phyloP scores from a whole-genome alignment of 1,140 invertebrate species.

The Eumeta japonica region DNA sequence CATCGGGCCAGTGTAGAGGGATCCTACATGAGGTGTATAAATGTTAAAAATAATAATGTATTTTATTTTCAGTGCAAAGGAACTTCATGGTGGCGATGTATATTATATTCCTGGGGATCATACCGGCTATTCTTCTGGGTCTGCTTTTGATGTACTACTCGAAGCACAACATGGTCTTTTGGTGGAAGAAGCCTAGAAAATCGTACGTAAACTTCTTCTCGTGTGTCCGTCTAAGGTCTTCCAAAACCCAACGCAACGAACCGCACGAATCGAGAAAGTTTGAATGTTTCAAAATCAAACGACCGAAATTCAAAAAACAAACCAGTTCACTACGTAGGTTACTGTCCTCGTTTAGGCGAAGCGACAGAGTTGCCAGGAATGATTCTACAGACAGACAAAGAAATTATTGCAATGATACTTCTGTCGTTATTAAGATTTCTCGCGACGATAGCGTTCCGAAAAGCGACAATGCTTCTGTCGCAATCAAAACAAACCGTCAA shows the following conservation, averaged over 20 bases:
- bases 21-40: neutral
- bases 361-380: too few species aligned
- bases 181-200: conserved; percentile 69
- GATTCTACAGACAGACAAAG: too few species aligned
- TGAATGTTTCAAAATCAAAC: too few species aligned
- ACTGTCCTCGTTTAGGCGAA: too few species aligned
- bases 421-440: too few species aligned
- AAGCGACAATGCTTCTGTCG: too few species aligned
- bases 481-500: too few species aligned
- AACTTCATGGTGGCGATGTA: conserved; percentile 74
- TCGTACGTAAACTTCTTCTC: conserved; percentile 63
- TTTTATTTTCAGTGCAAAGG: conserved; percentile 64
- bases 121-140: conserved; percentile 66
- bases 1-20: too few species aligned
- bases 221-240: neutral
- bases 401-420: too few species aligned
- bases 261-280: too few species aligned
- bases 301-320: conserved; percentile 11
- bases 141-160: conserved; percentile 73
- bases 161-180: conserved; percentile 63
- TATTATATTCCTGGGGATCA: conserved; percentile 79
- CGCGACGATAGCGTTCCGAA: too few species aligned
- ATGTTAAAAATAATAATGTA: neutral
- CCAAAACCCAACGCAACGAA: too few species aligned
- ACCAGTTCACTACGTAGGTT: conserved; percentile 3